Evolutionary conservation across 2,888 invertebrate genomes (phyloP).

Genomic region (Nasonovia ribisnigri): DNA sequence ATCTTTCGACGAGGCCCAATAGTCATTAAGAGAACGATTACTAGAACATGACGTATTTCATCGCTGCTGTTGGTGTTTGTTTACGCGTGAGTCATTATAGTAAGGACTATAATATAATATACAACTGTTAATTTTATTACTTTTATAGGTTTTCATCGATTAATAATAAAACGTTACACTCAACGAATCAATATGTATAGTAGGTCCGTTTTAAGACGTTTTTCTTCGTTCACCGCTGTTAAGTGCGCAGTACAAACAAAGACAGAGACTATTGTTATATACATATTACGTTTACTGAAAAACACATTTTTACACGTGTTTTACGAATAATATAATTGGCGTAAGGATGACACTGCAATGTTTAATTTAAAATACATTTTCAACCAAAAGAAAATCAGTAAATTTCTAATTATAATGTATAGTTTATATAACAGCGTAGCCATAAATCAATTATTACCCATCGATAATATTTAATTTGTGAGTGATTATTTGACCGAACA

Average conservation of each 20-base stretch:
- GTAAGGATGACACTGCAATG: not conserved
- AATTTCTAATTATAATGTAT: not conserved
- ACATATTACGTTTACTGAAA: not conserved
- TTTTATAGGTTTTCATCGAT: constrained; percentile 3
- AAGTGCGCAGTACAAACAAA: too few relatives aligned
- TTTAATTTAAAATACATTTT: not conserved
- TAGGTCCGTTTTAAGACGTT: not conserved
- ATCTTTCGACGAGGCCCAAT: not conserved
- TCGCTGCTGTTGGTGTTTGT: not conserved
- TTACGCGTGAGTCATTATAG: not conserved
- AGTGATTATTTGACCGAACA: not conserved
- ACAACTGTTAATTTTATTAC: not conserved
- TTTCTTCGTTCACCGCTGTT: not conserved
- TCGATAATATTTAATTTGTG: not conserved
- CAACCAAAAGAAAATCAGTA: not conserved
- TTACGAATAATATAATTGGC: not conserved
- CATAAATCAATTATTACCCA: not conserved
- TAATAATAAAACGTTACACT: not conserved
- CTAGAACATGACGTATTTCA: not conserved
- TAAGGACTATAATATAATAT: not conserved
- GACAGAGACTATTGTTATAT: not conserved
- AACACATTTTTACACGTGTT: not conserved
- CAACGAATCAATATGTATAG: too few relatives aligned
- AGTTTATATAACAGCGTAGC: not conserved
- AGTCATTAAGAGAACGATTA: not conserved